Conservation (phyloP, 2,888 invertebrate genomes). For the Nasonovia ribisnigri region DNA sequence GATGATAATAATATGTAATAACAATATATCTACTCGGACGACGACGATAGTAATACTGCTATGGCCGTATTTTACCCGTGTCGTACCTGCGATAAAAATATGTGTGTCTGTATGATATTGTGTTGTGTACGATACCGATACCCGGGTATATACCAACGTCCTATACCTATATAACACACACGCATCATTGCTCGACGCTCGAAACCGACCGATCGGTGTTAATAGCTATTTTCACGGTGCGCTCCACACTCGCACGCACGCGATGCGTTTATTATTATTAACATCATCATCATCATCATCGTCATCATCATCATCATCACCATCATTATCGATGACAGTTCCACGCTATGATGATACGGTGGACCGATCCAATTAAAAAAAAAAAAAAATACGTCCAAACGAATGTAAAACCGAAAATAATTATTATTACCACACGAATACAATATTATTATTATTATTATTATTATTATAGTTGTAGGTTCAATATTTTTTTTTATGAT, state of each 20-base stretch:
- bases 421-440: neutral
- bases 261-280: neutral
- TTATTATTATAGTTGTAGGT: neutral
- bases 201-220: conserved; percentile 46
- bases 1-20: neutral
- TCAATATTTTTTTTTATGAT: conserved; percentile 1
- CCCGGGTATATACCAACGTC: no score
- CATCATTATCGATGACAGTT: neutral
- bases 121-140: no score
- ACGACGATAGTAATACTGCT: conserved; percentile 17
- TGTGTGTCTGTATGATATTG: neutral
- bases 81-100: neutral
- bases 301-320: neutral
- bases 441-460: neutral
- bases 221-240: conserved; percentile 59
- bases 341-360: neutral
- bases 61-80: neutral
- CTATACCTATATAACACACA: neutral
- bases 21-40: neutral
- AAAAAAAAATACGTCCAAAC: conserved; percentile 73
- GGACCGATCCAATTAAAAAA: conserved; percentile 75
- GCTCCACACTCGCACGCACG: neutral
- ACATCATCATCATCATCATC: neutral
- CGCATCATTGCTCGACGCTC: neutral
- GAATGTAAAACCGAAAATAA: conserved; percentile 70